phyloP scores from a whole-genome alignment of 2,888 invertebrate species.

The Drosophila helvetica region DNA sequence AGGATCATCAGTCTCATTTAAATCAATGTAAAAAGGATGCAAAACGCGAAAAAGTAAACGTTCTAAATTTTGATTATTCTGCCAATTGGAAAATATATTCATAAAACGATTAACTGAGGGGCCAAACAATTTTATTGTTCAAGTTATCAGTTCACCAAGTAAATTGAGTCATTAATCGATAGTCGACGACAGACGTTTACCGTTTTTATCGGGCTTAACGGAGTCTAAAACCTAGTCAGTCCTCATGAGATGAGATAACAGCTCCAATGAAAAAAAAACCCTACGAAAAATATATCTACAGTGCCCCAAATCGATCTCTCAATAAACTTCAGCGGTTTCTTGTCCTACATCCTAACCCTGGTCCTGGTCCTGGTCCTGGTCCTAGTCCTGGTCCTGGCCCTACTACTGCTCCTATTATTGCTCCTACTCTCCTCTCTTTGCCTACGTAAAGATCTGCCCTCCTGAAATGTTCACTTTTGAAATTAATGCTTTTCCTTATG shows the following conservation, averaged over 20 bases:
- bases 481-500: slow-evolving; percentile 13
- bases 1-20: slow-evolving; percentile 70
- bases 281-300: neutral
- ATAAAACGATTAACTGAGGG: slow-evolving; percentile 18
- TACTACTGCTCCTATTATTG: neutral
- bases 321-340: neutral
- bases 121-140: slow-evolving; percentile 34
- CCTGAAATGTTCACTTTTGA: neutral
- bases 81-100: slow-evolving; percentile 33
- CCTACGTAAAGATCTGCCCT: slow-evolving; percentile 20
- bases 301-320: neutral
- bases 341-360: no score
- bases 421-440: neutral
- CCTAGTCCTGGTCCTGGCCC: neutral
- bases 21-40: slow-evolving; percentile 63
- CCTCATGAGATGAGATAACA: neutral
- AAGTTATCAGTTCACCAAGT: slow-evolving; percentile 6
- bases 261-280: neutral
- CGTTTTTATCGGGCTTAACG: neutral
- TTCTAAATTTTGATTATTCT: slow-evolving; percentile 37
- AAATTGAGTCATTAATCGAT: slow-evolving; percentile 13
- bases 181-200: slow-evolving; percentile 1
- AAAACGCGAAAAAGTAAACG: slow-evolving; percentile 19
- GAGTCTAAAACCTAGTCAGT: neutral
- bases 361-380: slow-evolving; percentile 24